Base-by-base conservation (phyloP, 2,888 invertebrate genomes). In the Amphipoea oculea region DNA sequence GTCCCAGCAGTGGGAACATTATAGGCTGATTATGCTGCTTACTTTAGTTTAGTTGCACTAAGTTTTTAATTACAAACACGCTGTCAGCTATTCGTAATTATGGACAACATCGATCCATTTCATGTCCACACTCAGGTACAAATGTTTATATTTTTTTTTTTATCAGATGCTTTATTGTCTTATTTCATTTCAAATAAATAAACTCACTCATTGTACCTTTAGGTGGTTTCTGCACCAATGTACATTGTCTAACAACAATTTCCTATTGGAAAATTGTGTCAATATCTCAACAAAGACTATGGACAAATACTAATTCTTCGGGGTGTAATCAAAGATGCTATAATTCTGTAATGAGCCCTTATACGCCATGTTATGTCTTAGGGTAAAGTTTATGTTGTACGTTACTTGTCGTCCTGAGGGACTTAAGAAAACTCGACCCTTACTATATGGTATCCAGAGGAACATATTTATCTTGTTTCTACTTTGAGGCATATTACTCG, bases 261-360 rank as follows among this genome's bases (percentile, higher is more conserved):
- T 75, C 20, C 0, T 76, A 57, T 57, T 76, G 0, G 66, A 23
- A 45, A 62, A 51, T 83, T n/a, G 42, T 67, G 23, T 54, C 76
- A 6, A 23, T 54, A 57, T 63, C 36, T 60, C 68, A 84, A 80
- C 51, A 81, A 67, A 54, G 29, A 20, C 40, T 63, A 36, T 57
- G 54, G 9, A 80, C 60, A 85, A 63, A 63, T 83, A 86, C 76
- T 73, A 78, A 83, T 79, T 79, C 84, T 84, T 87, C 14, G 40
- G 87, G 79, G 85, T 71, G 84, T 86, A 84, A 85, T 85, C 82
- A 89, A 89, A 85, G 83, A 82, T 73, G 54, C 87, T 75, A 79
- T 84, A 84, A 84, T 87, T 79, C 79, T 78, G 74, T 87, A 72
- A 84, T 87, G 79, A 87, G 87, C 79, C 87, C 79, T 87, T 69